phyloP scores from a whole-genome alignment of 2,113 vertebrate species.

The Erythrocebus patas region DNA sequence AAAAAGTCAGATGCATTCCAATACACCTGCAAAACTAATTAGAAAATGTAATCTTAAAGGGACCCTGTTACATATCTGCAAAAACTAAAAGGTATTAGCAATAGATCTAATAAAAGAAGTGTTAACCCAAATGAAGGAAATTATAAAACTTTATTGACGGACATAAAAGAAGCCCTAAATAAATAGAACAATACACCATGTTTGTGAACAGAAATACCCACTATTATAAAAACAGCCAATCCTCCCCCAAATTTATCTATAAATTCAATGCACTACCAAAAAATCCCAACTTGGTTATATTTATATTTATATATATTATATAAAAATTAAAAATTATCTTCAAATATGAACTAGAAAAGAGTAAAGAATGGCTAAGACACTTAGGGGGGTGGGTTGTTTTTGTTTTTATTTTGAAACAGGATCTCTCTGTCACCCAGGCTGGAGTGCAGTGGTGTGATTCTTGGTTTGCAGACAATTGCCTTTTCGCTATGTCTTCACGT shows the following conservation, averaged over 20 bases:
- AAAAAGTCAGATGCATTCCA: not conserved
- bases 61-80: not conserved
- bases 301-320: not conserved
- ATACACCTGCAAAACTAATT: not conserved
- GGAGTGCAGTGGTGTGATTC: not conserved
- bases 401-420: no score
- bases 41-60: not conserved
- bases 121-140: not conserved
- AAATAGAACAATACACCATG: not conserved
- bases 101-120: not conserved
- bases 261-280: not conserved
- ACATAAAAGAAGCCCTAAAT: not conserved
- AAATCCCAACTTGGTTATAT: not conserved
- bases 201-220: not conserved
- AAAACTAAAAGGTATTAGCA: not conserved
- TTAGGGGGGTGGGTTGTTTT: no score
- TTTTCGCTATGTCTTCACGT: not conserved
- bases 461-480: not conserved
- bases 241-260: not conserved
- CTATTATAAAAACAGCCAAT: not conserved
- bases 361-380: not conserved
- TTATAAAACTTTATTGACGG: not conserved
- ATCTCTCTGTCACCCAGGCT: no score
- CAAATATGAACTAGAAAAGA: conserved; percentile 26
- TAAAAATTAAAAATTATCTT: not conserved